A percentile compares a stretch with the other conserved stretches of the same genome.
Evolutionary conservation across 1,140 invertebrate species (phyloP).

Genomic region (Aphelenchoides besseyi): DNA sequence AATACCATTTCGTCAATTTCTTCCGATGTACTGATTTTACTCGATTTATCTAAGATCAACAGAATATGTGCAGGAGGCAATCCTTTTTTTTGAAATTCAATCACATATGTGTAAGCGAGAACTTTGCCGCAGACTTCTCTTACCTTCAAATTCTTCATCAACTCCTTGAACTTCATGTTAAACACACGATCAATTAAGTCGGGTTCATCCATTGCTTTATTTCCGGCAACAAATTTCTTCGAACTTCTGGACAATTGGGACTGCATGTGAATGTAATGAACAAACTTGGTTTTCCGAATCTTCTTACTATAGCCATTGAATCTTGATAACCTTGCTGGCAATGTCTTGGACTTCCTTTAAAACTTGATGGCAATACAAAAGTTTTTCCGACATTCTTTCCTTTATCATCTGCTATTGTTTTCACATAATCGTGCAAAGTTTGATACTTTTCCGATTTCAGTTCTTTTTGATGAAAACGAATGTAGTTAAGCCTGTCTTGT

Average conservation of each 20-base stretch:
- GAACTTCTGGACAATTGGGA: slow-evolving; percentile 66
- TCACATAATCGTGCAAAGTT: slow-evolving; percentile 62
- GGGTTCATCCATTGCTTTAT: slow-evolving; percentile 61
- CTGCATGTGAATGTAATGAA: slow-evolving; percentile 68
- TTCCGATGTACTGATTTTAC: slow-evolving; percentile 55
- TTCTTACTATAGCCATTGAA: slow-evolving; percentile 62
- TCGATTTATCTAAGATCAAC: slow-evolving; percentile 45
- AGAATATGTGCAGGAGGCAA: slow-evolving; percentile 67
- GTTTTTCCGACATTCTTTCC: slow-evolving; percentile 40
- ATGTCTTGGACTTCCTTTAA: slow-evolving; percentile 8
- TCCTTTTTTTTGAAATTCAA: slow-evolving; percentile 68
- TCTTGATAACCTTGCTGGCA: slow-evolving; percentile 49
- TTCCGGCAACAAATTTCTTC: slow-evolving; percentile 46
- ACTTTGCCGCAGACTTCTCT: slow-evolving; percentile 50
- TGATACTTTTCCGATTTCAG: slow-evolving; percentile 65
- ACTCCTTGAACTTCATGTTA: slow-evolving; percentile 64
- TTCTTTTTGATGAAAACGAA: slow-evolving; percentile 64
- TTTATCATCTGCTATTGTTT: slow-evolving; percentile 24
- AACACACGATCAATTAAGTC: slow-evolving; percentile 66
- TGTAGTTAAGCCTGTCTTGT: slow-evolving; percentile 63
- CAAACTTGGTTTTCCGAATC: slow-evolving; percentile 64
- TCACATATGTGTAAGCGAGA: slow-evolving; percentile 44
- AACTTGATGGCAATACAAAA: slow-evolving; percentile 63
- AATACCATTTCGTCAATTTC: slow-evolving; percentile 66
- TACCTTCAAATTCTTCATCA: slow-evolving; percentile 63